Base-by-base conservation (phyloP, 1,140 invertebrate species). In the Meloidogyne hapla region DNA sequence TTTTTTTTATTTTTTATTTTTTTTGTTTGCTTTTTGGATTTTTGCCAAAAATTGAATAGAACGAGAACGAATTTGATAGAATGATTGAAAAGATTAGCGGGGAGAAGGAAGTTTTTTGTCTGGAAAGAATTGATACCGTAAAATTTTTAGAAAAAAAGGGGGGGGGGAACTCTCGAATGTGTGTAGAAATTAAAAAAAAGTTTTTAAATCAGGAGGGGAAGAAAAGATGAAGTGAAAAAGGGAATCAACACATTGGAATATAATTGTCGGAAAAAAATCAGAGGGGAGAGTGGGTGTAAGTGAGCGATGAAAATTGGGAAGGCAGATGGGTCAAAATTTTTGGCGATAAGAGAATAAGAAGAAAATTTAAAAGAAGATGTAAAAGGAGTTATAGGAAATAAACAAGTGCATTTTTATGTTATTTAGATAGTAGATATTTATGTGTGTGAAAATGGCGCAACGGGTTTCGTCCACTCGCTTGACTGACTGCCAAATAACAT, bases 21-120 rank as follows among this genome's bases (percentile, higher is more conserved):
- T 56, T 56, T 56, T 56, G 6, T 56, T 56, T 56, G 48, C n/a
- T 56, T 56, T 56, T 56, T 56, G 48, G 48, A 13, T 56, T 56
- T 56, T 56, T 56, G 48, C 48, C 48, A 56, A 56, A 56, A 56
- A 56, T 56, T 56, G 48, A 21, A 56, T n/a, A 56, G 6, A 56
- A 56, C 48, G 48, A 33, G 33, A 33, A 33, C 33, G 33, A 33
- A 33, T 33, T 33, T 33, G 33, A 33, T 33, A 33, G 33, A 56
- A 56, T 56, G 48, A 56, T 56, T 56, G 48, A n/a, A 56, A 56
- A 56, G 48, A 56, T 56, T 56, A 56, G n/a, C 48, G 48, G 48
- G n/a, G n/a, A 56, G 18, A n/a, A 56, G 18, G 48, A 56, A 56
- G 48, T 56, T 56, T 56, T 56, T 56, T 56, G 48, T 56, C 48